These are phyloP conservation scores for Pipra filicauda DNA, from an alignment of 2,113 vertebrate genomes.

Conservation along the genomic window DNA sequence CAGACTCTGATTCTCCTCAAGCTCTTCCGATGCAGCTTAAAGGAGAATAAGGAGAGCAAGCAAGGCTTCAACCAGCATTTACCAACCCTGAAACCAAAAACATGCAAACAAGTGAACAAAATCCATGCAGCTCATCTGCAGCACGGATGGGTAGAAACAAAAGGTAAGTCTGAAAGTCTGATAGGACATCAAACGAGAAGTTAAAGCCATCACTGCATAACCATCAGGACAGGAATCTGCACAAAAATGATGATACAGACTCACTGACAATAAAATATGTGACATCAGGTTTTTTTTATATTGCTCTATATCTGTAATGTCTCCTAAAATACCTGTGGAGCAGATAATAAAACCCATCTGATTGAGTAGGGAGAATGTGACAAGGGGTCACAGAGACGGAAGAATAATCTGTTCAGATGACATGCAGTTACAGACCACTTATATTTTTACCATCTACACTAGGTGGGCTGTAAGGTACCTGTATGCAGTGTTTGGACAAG, in stretches of 20 bases:
- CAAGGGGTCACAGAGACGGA: neutral
- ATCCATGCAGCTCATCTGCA: neutral
- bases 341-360: neutral
- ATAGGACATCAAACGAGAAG: neutral
- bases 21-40: neutral
- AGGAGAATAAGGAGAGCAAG: neutral
- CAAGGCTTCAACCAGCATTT: neutral
- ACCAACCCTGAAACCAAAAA: neutral
- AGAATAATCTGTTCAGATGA: neutral
- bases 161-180: neutral
- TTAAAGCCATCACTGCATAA: neutral
- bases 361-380: neutral
- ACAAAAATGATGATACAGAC: neutral
- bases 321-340: neutral
- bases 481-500: neutral
- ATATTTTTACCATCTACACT: neutral
- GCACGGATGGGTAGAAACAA: neutral
- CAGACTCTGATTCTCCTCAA: conserved; percentile 37
- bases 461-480: neutral
- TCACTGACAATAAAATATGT: neutral
- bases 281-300: neutral
- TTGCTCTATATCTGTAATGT: neutral
- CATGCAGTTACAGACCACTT: neutral
- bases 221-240: neutral
- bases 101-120: neutral